These are phyloP conservation scores for Pyrgilauda ruficollis DNA, from an alignment of 2,113 vertebrate species.

Conservation along the genomic window DNA sequence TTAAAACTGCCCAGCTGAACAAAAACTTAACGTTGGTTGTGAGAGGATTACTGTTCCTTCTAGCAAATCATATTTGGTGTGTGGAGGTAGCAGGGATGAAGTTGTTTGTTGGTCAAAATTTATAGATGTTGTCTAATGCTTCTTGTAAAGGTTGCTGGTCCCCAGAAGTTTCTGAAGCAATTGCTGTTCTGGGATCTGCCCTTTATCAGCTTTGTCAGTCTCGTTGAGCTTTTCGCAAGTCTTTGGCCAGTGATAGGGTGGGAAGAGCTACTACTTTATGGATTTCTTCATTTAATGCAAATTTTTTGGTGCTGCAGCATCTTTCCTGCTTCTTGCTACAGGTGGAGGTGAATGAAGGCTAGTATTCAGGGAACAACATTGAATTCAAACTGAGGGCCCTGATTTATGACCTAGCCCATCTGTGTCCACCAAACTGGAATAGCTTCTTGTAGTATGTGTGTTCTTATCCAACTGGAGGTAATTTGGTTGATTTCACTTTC, in stretches of 20 bases:
- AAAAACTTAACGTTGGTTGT: background rate
- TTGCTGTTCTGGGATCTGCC: background rate
- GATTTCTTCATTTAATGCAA: background rate
- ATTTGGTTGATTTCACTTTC: background rate
- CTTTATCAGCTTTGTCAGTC: background rate
- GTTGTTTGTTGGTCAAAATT: background rate
- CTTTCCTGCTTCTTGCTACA: background rate
- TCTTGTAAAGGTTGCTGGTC: background rate
- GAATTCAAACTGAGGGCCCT: background rate
- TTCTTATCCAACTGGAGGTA: background rate
- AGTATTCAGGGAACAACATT: background rate
- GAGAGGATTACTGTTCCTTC: background rate
- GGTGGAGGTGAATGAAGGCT: accelerated
- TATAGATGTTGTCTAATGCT: background rate
- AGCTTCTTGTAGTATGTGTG: background rate
- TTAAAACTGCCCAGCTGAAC: background rate
- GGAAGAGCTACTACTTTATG: background rate
- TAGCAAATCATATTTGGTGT: background rate
- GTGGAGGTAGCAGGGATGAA: background rate
- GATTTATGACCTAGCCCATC: background rate
- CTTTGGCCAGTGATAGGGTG: background rate
- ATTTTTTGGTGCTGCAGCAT: background rate
- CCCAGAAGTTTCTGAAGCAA: background rate
- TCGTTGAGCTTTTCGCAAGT: background rate
- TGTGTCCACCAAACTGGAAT: background rate